A percentile compares a stretch with the other conserved stretches of the same genome.
Conservation (phyloP, 2,113 vertebrate genomes). For the Chloropsis hardwickii region DNA sequence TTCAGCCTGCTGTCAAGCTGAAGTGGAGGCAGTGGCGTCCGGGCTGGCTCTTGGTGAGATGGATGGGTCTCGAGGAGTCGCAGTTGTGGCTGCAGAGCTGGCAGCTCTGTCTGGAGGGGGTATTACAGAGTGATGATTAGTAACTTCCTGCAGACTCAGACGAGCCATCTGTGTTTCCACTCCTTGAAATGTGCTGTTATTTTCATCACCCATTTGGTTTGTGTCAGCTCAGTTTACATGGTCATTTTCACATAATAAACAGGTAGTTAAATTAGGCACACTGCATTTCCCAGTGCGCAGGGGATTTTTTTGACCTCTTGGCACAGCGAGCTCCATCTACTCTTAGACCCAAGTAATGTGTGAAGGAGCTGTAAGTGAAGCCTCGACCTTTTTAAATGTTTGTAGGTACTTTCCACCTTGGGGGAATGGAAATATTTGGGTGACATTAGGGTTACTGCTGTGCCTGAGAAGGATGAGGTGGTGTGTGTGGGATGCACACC, state of each 20-base stretch:
- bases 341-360: background rate
- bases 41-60: background rate
- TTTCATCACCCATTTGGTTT: constrained; percentile 65
- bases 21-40: background rate
- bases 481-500: background rate
- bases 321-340: background rate
- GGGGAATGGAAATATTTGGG: background rate
- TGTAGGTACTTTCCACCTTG: background rate
- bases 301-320: background rate
- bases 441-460: background rate
- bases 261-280: constrained; percentile 55
- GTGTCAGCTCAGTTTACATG: constrained; percentile 50
- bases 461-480: background rate
- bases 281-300: background rate
- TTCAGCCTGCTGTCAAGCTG: background rate
- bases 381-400: background rate
- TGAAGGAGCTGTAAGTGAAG: background rate
- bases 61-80: background rate
- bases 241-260: constrained; percentile 66
- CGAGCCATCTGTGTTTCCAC: constrained; percentile 37
- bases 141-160: constrained; percentile 43
- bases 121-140: constrained; percentile 27
- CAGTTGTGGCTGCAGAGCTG: background rate
- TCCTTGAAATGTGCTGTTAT: constrained; percentile 51
- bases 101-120: background rate